A percentile compares a stretch with the other conserved stretches of the same genome.
Evolutionary conservation across 2,797 vertebrate species (phyloP).

Genomic region (Macroramphosus scolopax): DNA sequence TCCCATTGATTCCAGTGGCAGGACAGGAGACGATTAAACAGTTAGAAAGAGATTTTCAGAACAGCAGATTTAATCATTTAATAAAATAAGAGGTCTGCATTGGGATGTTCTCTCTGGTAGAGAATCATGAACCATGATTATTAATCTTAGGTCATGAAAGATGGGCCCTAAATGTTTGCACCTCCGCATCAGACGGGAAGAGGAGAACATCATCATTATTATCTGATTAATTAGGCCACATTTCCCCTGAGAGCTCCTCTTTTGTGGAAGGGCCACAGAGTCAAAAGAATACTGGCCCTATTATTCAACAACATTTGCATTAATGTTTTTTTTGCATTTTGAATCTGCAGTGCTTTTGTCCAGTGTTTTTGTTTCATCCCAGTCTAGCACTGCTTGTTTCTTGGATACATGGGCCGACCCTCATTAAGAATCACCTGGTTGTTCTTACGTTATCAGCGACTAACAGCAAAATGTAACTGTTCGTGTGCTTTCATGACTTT

Average conservation of each 20-base stretch:
- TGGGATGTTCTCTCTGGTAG: slow-evolving; percentile 37
- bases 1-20: slow-evolving; percentile 6
- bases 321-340: slow-evolving; percentile 39
- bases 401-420: slow-evolving; percentile 21
- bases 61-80: slow-evolving; percentile 13
- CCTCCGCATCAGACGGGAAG: slow-evolving; percentile 49
- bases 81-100: slow-evolving; percentile 29
- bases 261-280: slow-evolving; percentile 64
- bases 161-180: slow-evolving; percentile 52
- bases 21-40: slow-evolving; percentile 10
- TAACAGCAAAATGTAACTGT: slow-evolving; percentile 10
- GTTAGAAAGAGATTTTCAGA: not conserved
- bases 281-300: slow-evolving; percentile 69
- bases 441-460: not conserved
- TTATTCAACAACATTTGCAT: slow-evolving; percentile 76
- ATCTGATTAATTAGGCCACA: slow-evolving; percentile 78
- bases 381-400: slow-evolving; percentile 25
- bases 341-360: slow-evolving; percentile 57
- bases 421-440: slow-evolving; percentile 14
- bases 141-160: slow-evolving; percentile 39
- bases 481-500: not conserved
- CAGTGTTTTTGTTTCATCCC: slow-evolving; percentile 6
- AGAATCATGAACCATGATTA: slow-evolving; percentile 5
- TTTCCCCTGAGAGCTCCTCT: slow-evolving; percentile 64
- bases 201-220: slow-evolving; percentile 74